Evolutionary conservation across 2,113 vertebrate species (phyloP).

Genomic region (Amphiprion ocellaris): DNA sequence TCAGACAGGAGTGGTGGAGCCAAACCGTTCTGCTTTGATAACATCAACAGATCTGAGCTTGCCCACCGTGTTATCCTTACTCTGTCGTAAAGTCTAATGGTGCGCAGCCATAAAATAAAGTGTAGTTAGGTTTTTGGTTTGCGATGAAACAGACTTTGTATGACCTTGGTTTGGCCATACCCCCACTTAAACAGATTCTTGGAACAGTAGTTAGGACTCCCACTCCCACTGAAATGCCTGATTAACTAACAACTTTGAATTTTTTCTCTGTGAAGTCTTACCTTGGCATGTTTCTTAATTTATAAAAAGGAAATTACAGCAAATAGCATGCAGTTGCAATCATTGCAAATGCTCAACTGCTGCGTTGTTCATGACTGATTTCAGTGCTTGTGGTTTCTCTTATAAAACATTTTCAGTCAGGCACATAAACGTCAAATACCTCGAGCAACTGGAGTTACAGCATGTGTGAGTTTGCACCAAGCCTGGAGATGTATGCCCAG

Average conservation of each 20-base stretch:
- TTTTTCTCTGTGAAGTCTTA: conserved; percentile 33
- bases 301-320: conserved; percentile 5
- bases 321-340: conserved; percentile 20
- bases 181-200: conserved; percentile 47
- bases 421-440: conserved; percentile 4
- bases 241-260: conserved; percentile 19
- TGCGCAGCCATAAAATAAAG: conserved; percentile 45
- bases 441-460: background rate
- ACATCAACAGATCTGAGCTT: conserved; percentile 59
- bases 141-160: conserved; percentile 63
- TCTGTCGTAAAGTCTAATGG: conserved; percentile 62
- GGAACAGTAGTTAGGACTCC: conserved; percentile 45
- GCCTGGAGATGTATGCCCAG: background rate
- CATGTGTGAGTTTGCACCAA: conserved; percentile 20
- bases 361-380: conserved; percentile 9
- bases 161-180: conserved; percentile 58
- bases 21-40: conserved; percentile 56
- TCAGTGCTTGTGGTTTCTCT: background rate
- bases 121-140: conserved; percentile 41
- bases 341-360: conserved; percentile 15
- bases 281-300: conserved; percentile 34
- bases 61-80: conserved; percentile 43
- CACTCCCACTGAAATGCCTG: conserved; percentile 42
- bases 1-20: conserved; percentile 45
- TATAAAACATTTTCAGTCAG: background rate